phyloP scores from a whole-genome alignment of 2,888 invertebrate species.

The Scelioninae gen. 1 region DNA sequence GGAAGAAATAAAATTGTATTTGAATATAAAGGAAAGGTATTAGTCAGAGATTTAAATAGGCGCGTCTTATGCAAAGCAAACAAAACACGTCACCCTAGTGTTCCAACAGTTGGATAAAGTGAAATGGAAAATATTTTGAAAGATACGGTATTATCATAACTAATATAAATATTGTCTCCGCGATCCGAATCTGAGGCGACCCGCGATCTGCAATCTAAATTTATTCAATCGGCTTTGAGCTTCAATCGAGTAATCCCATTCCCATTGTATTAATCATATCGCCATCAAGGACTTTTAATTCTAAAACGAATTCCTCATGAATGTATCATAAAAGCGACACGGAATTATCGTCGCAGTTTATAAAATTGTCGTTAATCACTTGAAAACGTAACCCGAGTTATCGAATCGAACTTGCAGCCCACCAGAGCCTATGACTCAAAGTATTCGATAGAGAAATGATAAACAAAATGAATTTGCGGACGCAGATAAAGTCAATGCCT shows the following conservation, averaged over 20 bases:
- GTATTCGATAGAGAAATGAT: conserved; percentile 29
- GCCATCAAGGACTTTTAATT: conserved; percentile 25
- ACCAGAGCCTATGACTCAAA: conserved; percentile 28
- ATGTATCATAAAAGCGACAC: conserved; percentile 26
- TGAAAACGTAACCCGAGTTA: background rate
- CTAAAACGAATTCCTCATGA: conserved; percentile 17
- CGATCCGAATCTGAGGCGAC: background rate
- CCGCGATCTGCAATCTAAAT: conserved; percentile 9
- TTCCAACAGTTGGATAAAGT: conserved; percentile 5
- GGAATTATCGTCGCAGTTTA: conserved; percentile 12
- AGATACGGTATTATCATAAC: conserved; percentile 4
- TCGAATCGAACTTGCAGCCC: conserved; percentile 14
- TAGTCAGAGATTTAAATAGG: conserved; percentile 19
- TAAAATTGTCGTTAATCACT: conserved; percentile 24
- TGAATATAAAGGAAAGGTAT: conserved; percentile 6
- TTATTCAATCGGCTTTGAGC: conserved; percentile 4
- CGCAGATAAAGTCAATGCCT: conserved; percentile 21
- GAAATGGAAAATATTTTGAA: background rate
- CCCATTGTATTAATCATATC: conserved; percentile 19
- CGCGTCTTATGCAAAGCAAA: conserved; percentile 2
- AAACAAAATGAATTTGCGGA: conserved; percentile 34
- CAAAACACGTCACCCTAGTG: background rate
- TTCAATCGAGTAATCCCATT: conserved; percentile 1
- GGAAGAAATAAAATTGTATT: conserved; percentile 9
- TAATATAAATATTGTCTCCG: conserved; percentile 4